Evolutionary conservation across 2,888 invertebrate genomes (phyloP).

Genomic region (Amiota communis): DNA sequence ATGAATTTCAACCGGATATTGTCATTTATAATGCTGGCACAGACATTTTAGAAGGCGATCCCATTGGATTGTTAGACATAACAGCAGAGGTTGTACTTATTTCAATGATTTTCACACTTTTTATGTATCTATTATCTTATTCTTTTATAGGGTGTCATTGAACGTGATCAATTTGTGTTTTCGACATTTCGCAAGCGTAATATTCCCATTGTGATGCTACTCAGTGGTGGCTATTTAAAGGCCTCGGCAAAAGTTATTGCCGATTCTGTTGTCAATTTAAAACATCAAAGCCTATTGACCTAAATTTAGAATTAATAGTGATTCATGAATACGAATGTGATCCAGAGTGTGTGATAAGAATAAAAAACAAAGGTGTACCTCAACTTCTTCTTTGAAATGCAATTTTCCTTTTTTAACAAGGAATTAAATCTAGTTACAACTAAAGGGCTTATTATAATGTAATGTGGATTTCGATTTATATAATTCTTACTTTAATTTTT

Average conservation of each 20-base stretch:
- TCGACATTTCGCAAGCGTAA: slow-evolving; percentile 77
- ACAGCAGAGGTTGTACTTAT: slow-evolving; percentile 76
- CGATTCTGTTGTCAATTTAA: slow-evolving; percentile 86
- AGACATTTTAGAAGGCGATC: slow-evolving; percentile 85
- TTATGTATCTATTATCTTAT: neutral
- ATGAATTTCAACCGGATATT: slow-evolving; percentile 84
- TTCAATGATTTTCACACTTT: neutral
- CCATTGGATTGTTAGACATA: slow-evolving; percentile 82
- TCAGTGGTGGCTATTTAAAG: slow-evolving; percentile 89
- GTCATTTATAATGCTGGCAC: slow-evolving; percentile 96
- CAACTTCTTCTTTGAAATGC: too few relatives aligned
- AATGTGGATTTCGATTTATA: too few relatives aligned
- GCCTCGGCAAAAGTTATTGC: slow-evolving; percentile 87
- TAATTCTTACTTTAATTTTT: too few relatives aligned
- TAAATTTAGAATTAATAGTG: slow-evolving; percentile 7
- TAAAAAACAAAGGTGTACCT: too few relatives aligned
- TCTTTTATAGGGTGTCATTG: slow-evolving; percentile 81
- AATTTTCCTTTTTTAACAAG: too few relatives aligned
- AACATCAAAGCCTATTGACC: slow-evolving; percentile 17
- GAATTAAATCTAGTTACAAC: too few relatives aligned
- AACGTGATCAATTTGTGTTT: slow-evolving; percentile 89
- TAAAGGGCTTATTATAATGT: too few relatives aligned
- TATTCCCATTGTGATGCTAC: slow-evolving; percentile 89
- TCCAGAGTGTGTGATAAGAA: too few relatives aligned
- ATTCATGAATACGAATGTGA: neutral